Base-by-base conservation (phyloP, 2,888 invertebrate species). In the Melikaiella ostensackeni region DNA sequence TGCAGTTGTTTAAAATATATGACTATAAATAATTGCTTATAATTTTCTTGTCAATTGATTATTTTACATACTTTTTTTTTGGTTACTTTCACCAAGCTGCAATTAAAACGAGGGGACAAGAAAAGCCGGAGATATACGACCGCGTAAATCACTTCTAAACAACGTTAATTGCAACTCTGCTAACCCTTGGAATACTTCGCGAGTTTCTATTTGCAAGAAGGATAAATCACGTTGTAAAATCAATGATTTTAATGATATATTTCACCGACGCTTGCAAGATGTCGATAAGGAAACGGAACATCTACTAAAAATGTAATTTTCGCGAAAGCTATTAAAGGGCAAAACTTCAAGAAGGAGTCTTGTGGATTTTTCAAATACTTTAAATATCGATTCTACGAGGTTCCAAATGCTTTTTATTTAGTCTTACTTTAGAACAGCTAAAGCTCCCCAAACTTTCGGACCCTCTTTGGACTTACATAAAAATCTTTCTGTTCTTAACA, bases 121-220 rank as follows among this genome's bases (percentile, higher is more conserved):
- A 50, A 70, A 70, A 70, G 46, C 30, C 50, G 19, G 50, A 70
- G 70, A 70, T 70, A 70, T 70, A 70, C 50, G 50, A 50, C 46
- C 70, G 50, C 50, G 70, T 70, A 70, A 70, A 70, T 70, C 70
- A 70, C 70, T 70, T 70, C 70, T 70, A 70, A 70, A 70, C 70
- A 70, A 70, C 70, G 70, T 70, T 70, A 70, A 70, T 70, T 70
- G 55, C 70, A 70, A 50, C 70, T 50, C 27, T 27, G 24, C 24
- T 30, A 70, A 70, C 50, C 46, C 70, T 70, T 27, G 30, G 46
- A 42, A 66, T 66, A 66, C 46, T 66, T 66, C 21, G 70, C 70
- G 30, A 50, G 50, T 70, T 70, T 70, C 50, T 70, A 33, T 50
- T 64, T 64, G 33, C 38, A 64, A 38, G 35, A 13, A 38, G 38